A percentile compares a stretch with the other conserved stretches of the same genome.
Evolutionary conservation across 1,140 invertebrate species (phyloP).

Genomic region (Drosophila parvula): DNA sequence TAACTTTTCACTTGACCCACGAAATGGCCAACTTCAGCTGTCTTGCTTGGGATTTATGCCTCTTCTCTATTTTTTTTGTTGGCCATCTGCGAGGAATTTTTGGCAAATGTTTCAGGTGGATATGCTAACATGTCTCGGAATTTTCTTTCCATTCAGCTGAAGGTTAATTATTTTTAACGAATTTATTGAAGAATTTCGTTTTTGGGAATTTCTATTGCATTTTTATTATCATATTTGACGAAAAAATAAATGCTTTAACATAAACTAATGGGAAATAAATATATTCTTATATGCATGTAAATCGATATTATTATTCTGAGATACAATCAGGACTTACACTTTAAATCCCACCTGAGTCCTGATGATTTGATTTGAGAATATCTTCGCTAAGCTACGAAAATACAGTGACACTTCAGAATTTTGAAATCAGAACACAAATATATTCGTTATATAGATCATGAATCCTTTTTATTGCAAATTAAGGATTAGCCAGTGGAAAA

Average conservation of each 20-base stretch:
- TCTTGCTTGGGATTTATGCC: constrained; percentile 30
- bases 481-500: constrained; percentile 40
- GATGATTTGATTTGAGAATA: not conserved
- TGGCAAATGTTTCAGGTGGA: constrained; percentile 5
- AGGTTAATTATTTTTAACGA: not conserved
- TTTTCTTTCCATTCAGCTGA: not conserved
- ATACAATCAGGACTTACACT: not conserved
- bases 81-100: not conserved
- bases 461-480: constrained; percentile 54
- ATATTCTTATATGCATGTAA: not conserved
- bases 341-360: not conserved
- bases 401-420: not conserved
- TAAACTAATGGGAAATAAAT: not conserved
- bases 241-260: too few relatives aligned
- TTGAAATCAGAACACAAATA: constrained; percentile 2
- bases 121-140: not conserved
- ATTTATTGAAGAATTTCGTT: not conserved
- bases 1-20: constrained; percentile 70
- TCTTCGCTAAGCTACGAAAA: not conserved
- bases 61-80: not conserved
- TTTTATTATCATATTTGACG: not conserved
- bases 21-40: constrained; percentile 46
- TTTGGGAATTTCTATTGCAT: not conserved
- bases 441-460: constrained; percentile 27
- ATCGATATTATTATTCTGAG: not conserved